Evolutionary conservation across 2,888 invertebrate species (phyloP).

Genomic region (Cataglyphis livida): DNA sequence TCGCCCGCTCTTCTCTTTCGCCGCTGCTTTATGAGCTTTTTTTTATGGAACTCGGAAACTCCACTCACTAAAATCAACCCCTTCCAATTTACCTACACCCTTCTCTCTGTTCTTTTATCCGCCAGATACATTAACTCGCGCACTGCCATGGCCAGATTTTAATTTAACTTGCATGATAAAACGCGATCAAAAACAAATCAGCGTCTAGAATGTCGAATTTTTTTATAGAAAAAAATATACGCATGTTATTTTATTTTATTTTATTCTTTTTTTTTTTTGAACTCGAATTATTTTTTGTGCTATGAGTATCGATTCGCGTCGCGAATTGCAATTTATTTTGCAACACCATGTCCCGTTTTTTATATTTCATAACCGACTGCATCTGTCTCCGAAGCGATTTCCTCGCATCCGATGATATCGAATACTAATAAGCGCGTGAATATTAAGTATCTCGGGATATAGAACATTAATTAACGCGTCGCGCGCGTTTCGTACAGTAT

Average conservation of each 20-base stretch:
- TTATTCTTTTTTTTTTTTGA: not conserved
- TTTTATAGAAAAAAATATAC: constrained; percentile 41
- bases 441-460: constrained; percentile 36
- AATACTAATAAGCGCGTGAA: constrained; percentile 35
- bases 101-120: not conserved
- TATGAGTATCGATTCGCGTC: constrained; percentile 19
- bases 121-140: constrained; percentile 9
- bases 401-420: constrained; percentile 1
- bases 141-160: constrained; percentile 66
- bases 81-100: not conserved
- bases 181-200: constrained; percentile 70
- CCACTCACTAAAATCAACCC: constrained; percentile 20
- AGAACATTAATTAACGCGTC: constrained; percentile 22
- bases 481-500: not conserved
- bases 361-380: constrained; percentile 40
- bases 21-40: constrained; percentile 65
- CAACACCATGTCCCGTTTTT: constrained; percentile 11
- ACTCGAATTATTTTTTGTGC: not conserved
- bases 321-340: constrained; percentile 27
- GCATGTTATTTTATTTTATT: not conserved
- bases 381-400: not conserved
- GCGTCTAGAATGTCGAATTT: constrained; percentile 28
- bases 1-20: constrained; percentile 24
- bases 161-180: constrained; percentile 77
- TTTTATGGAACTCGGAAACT: constrained; percentile 68